Evolutionary conservation across 2,888 invertebrate species (phyloP).

Genomic region (Cenopis cana): DNA sequence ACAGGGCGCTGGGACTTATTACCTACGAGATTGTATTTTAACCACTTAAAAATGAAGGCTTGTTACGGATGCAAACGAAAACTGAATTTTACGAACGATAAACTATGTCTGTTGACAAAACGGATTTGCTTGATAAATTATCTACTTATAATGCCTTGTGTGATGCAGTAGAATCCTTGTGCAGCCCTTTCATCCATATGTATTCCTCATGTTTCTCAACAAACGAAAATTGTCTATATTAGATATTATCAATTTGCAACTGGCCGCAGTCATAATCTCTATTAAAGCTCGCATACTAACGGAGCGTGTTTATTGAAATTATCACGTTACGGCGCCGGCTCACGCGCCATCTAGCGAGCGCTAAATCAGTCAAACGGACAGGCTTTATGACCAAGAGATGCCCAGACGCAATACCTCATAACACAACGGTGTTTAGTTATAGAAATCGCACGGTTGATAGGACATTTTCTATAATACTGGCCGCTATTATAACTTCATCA

Average conservation of each 20-base stretch:
- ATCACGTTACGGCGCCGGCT: slow-evolving; percentile 39
- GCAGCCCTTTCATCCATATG: neutral
- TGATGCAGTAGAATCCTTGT: neutral
- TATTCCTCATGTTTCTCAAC: neutral
- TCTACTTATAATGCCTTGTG: too few species aligned
- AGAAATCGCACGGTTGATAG: neutral
- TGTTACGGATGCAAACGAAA: too few species aligned
- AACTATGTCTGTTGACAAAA: too few species aligned
- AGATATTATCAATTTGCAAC: slow-evolving; percentile 10
- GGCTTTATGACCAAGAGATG: slow-evolving; percentile 22
- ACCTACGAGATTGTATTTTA: too few species aligned
- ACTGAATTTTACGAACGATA: too few species aligned
- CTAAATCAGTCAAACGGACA: slow-evolving; percentile 43
- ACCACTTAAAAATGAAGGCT: too few species aligned
- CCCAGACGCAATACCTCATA: slow-evolving; percentile 5
- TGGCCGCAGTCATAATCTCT: slow-evolving; percentile 20
- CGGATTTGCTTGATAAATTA: too few species aligned
- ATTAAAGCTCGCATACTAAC: slow-evolving; percentile 28
- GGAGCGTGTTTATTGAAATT: slow-evolving; percentile 45
- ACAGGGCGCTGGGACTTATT: too few species aligned
- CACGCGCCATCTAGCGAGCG: slow-evolving; percentile 32
- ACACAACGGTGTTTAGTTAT: neutral
- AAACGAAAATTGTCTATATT: slow-evolving; percentile 4
- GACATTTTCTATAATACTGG: slow-evolving; percentile 2
- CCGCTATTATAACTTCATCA: slow-evolving; percentile 27